Conservation (phyloP, 2,888 invertebrate species). For the Platycheirus rosarum region DNA sequence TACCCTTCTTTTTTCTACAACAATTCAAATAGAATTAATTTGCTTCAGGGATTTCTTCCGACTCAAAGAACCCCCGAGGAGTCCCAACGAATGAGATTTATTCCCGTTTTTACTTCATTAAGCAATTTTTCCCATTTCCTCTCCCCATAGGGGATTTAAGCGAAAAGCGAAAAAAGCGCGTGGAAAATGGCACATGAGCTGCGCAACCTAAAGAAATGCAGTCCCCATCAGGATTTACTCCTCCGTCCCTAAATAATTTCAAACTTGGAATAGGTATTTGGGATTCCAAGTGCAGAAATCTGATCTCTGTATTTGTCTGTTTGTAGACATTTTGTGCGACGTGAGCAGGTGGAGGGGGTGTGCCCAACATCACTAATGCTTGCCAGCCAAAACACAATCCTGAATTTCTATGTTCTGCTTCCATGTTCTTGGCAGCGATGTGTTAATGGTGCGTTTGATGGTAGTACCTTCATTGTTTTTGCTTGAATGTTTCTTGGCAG, state of each 20-base stretch:
- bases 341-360: too few species aligned
- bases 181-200: conserved; percentile 61
- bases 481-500: conserved; percentile 15
- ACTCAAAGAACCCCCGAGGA: conserved; percentile 32
- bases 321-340: not conserved
- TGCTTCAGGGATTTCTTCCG: conserved; percentile 64
- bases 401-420: conserved; percentile 14
- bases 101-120: conserved; percentile 73
- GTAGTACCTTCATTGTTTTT: conserved; percentile 43
- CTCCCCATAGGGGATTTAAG: conserved; percentile 6
- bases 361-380: conserved; percentile 38
- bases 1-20: conserved; percentile 39
- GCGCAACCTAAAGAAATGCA: conserved; percentile 23
- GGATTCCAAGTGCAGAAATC: conserved; percentile 57
- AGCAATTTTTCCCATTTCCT: conserved; percentile 57
- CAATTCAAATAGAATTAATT: conserved; percentile 73
- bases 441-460: conserved; percentile 52
- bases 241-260: not conserved
- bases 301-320: conserved; percentile 39
- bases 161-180: conserved; percentile 32
- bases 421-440: conserved; percentile 40
- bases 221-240: conserved; percentile 22
- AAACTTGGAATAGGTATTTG: conserved; percentile 21
- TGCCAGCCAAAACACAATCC: conserved; percentile 38
- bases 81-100: conserved; percentile 58